phyloP scores from a whole-genome alignment of 37 sponge, comb jelly and placozoan genomes.

The Theonella swinhoei region DNA sequence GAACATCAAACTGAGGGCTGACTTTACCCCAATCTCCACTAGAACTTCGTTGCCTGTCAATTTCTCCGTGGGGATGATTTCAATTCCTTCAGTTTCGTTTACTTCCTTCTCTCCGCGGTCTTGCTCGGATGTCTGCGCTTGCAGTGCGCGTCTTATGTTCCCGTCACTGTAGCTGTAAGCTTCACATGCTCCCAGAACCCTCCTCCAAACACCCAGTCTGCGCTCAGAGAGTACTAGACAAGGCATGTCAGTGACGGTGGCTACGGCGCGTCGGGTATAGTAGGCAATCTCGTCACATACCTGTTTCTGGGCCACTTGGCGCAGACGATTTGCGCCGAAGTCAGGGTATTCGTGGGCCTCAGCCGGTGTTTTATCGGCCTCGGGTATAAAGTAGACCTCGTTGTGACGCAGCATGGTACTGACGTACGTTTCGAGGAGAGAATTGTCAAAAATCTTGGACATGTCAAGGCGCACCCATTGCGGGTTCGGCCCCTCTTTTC shows the following conservation, averaged over 20 bases:
- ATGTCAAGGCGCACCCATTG: slow-evolving; percentile 13
- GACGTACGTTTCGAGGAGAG: not conserved
- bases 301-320: slow-evolving; percentile 6
- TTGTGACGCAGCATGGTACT: not conserved
- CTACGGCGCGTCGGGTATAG: not conserved
- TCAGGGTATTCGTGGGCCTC: slow-evolving; percentile 22
- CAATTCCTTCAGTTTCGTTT: not conserved
- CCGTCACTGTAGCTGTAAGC: not conserved
- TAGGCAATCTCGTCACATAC: slow-evolving; percentile 7
- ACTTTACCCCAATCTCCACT: slow-evolving; percentile 82
- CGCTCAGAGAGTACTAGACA: slow-evolving; percentile 8
- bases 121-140: not conserved
- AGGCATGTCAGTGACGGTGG: slow-evolving; percentile 30
- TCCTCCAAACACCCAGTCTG: slow-evolving; percentile 24
- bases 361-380: not conserved
- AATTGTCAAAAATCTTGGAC: not conserved
- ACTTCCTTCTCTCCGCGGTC: slow-evolving; percentile 18
- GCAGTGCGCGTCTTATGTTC: slow-evolving; percentile 13
- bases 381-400: slow-evolving; percentile 5
- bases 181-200: slow-evolving; percentile 15
- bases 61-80: not conserved
- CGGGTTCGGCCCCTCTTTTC: not conserved
- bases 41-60: slow-evolving; percentile 41
- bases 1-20: slow-evolving; percentile 81
- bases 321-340: slow-evolving; percentile 35